Evolutionary conservation across 2,113 vertebrate species (phyloP), one percentile per base, ranked within the genome.

Genomic region (Physeter macrocephalus): DNA sequence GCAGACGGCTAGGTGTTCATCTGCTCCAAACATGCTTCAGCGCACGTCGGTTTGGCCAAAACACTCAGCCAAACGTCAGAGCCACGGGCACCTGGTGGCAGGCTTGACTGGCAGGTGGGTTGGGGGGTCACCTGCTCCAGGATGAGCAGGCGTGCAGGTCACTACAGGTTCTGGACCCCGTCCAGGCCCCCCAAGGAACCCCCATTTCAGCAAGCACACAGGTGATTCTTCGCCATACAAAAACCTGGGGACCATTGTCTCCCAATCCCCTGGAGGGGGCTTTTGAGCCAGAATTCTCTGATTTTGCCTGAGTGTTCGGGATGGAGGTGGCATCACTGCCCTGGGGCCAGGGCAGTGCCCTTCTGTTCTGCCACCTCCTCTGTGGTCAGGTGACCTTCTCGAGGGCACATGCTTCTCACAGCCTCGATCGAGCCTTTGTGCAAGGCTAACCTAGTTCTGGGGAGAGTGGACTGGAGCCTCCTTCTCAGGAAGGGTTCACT

Each of bases 11-110:
- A 1, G 5, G 27, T 2, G 18, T 15, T 29, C 4, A 1, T 43
- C 36, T 34, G 31, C 54, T 21, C 43, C 3, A 6, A 29, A 75
- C 43, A 34, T 0, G 27, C 41, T 14, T 49, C 9, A 0, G 41
- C 20, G 31, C 41, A 25, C 13, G 14, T 18, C 1, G 0, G 6
- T 6, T 46, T n/a, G 59, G 82, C 83, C 34, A 1, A 7, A 31
- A 27, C 6, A 0, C 29, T 20, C 1, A 0, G 46, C 15, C 1
- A 0, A 3, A 10, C 2, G 0, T 25, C 82, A 3, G 0, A 41
- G 61, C 82, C 3, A 0, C 46, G 9, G 61, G 71, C 15, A 5
- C 36, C 11, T 15, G 21, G 46, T 9, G 34, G 10, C 0, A 0
- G 36, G 6, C 3, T 2, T 43, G 71, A 23, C 14, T 0, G 27